Conservation (phyloP, 2,113 vertebrate species). For the Xiphias gladius region DNA sequence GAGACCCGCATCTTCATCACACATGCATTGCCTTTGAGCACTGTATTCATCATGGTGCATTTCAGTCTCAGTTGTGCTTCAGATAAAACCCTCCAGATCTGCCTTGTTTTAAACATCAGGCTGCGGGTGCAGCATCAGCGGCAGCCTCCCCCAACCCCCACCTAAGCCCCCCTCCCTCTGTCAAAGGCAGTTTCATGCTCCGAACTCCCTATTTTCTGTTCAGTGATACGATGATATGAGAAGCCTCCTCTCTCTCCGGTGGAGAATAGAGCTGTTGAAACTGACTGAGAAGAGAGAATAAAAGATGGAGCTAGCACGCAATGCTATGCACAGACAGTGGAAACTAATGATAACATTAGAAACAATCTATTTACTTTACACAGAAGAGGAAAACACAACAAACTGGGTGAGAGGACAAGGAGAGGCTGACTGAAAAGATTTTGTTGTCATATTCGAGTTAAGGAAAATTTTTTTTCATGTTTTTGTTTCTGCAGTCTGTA, state of each 20-base stretch:
- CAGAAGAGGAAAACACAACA: constrained; percentile 24
- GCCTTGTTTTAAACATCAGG: constrained; percentile 61
- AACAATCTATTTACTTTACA: constrained; percentile 48
- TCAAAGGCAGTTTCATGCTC: constrained; percentile 65
- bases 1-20: constrained; percentile 40
- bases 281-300: constrained; percentile 63
- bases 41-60: constrained; percentile 25
- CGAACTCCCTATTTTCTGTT: constrained; percentile 69
- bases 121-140: constrained; percentile 25
- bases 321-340: constrained; percentile 17
- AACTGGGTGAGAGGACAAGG: neutral
- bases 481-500: constrained; percentile 3
- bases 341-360: constrained; percentile 62
- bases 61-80: constrained; percentile 46
- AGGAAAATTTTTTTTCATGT: neutral
- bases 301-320: constrained; percentile 42
- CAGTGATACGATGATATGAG: constrained; percentile 60
- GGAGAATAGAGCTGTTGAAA: constrained; percentile 64
- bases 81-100: constrained; percentile 57
- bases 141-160: neutral
- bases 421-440: neutral
- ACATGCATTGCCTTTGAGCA: constrained; percentile 50
- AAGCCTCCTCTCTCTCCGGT: constrained; percentile 47
- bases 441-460: constrained; percentile 11
- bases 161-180: neutral